Percentiles rank a stretch among this genome's conserved stretches.
Evolutionary conservation across 30 jellyfish, hydroid and myxozoan species (phyloP).

Genomic region (Pseudorhiza aurosa): DNA sequence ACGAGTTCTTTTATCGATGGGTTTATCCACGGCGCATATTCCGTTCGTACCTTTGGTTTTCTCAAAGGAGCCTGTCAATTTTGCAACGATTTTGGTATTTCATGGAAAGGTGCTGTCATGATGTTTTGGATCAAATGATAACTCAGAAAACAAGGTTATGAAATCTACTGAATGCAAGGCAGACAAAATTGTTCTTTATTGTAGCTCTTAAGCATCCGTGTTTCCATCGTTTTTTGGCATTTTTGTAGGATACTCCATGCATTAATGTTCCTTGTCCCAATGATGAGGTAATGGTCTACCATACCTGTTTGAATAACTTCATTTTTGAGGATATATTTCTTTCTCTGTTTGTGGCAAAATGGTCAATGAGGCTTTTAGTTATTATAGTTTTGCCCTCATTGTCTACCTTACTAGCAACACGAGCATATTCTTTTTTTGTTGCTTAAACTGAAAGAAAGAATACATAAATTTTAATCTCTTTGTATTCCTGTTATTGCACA

Average conservation of each 20-base stretch:
- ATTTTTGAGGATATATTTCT: slow-evolving; percentile 13
- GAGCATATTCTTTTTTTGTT: slow-evolving; percentile 11
- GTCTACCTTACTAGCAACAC: slow-evolving; percentile 17
- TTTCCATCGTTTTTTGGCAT: neutral
- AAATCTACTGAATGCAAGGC: slow-evolving; percentile 16
- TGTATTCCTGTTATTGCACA: slow-evolving; percentile 20
- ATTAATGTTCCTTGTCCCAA: slow-evolving; percentile 35
- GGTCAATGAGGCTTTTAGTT: slow-evolving; percentile 17
- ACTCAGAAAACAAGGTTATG: slow-evolving; percentile 8
- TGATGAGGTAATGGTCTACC: slow-evolving; percentile 27
- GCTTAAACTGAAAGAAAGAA: slow-evolving; percentile 16
- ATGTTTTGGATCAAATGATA: slow-evolving; percentile 26
- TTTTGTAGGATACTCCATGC: slow-evolving; percentile 15
- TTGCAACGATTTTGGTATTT: slow-evolving; percentile 20
- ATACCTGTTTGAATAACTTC: slow-evolving; percentile 22
- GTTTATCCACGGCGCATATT: slow-evolving; percentile 43
- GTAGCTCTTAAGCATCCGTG: slow-evolving; percentile 7
- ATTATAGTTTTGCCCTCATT: neutral
- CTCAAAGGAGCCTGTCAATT: slow-evolving; percentile 39
- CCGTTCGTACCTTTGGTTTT: neutral
- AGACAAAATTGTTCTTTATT: slow-evolving; percentile 10
- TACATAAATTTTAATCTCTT: slow-evolving; percentile 13
- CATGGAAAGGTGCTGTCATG: slow-evolving; percentile 38
- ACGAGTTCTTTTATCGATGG: slow-evolving; percentile 17
- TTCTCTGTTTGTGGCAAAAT: slow-evolving; percentile 35